Percentiles rank a stretch among this genome's conserved stretches.
phyloP scores from a whole-genome alignment of 1,140 invertebrate genomes.

The Drepana arcuata region DNA sequence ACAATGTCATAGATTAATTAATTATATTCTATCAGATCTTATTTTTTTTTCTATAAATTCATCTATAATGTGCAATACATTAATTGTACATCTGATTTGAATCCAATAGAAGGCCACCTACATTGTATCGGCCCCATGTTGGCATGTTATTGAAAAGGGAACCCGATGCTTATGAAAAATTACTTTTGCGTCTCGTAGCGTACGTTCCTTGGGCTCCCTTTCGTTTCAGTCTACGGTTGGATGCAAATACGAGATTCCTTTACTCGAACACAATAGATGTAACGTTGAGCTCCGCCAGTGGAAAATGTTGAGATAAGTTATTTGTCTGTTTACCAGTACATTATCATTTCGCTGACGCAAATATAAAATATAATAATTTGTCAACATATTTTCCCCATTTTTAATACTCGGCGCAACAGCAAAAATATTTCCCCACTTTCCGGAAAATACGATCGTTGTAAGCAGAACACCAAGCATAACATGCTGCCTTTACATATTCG shows the following conservation, averaged over 20 bases:
- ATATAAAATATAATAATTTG: conserved; percentile 15
- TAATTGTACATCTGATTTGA: too few species aligned
- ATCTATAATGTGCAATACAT: too few species aligned
- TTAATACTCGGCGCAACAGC: too few species aligned
- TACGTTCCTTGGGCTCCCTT: conserved; percentile 24
- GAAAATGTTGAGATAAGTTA: conserved; percentile 40
- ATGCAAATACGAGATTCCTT: conserved; percentile 45
- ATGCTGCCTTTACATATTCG: too few species aligned
- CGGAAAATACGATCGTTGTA: too few species aligned
- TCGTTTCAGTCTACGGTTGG: conserved; percentile 27
- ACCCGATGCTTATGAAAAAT: conserved; percentile 42
- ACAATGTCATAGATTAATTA: too few species aligned
- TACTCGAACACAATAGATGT: conserved; percentile 34
- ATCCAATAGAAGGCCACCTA: too few species aligned
- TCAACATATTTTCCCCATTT: conserved; percentile 11
- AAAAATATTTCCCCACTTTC: too few species aligned
- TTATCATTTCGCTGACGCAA: conserved; percentile 18
- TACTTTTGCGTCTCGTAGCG: conserved; percentile 34
- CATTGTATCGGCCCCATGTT: conserved; percentile 20
- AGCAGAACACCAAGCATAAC: too few species aligned
- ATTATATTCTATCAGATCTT: too few species aligned
- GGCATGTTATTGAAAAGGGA: conserved; percentile 38
- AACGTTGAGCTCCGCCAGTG: conserved; percentile 26
- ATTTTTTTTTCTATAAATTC: too few species aligned
- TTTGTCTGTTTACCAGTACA: conserved; percentile 29